Percentiles rank a stretch among this genome's conserved stretches.
phyloP scores from a whole-genome alignment of 2,888 invertebrate genomes.

The Antheraea assamensis region DNA sequence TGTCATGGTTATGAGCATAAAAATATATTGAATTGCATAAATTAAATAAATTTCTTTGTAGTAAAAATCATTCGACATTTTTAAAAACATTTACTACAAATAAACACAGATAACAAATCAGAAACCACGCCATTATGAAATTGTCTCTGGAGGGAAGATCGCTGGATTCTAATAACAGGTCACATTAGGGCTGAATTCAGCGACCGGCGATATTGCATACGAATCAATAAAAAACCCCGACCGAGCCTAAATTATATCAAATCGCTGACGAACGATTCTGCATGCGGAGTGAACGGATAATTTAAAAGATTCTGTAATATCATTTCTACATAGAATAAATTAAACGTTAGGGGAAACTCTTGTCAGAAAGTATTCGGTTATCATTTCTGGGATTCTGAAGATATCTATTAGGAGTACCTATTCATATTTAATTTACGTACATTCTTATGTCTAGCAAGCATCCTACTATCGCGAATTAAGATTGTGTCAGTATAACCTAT shows the following conservation, averaged over 20 bases:
- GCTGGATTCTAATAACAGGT: not conserved
- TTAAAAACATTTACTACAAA: not conserved
- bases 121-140: not conserved
- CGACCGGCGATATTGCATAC: conserved; percentile 3
- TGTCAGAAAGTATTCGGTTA: not conserved
- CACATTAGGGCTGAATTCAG: not conserved
- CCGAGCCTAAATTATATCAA: conserved; percentile 1
- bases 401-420: not conserved
- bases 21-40: not conserved
- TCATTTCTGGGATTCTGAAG: not conserved
- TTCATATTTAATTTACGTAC: no score
- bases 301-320: conserved; percentile 7
- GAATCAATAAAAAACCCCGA: conserved; percentile 9
- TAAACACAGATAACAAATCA: not conserved
- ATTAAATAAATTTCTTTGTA: not conserved
- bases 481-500: no score
- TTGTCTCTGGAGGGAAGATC: not conserved
- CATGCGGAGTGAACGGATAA: not conserved
- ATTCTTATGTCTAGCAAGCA: no score
- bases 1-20: not conserved
- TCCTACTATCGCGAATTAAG: no score
- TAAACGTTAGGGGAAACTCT: not conserved
- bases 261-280: conserved; percentile 3
- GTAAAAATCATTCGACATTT: not conserved
- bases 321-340: not conserved